Base-by-base conservation (phyloP, 2,113 vertebrate genomes). In the Gobiocypris rarus region DNA sequence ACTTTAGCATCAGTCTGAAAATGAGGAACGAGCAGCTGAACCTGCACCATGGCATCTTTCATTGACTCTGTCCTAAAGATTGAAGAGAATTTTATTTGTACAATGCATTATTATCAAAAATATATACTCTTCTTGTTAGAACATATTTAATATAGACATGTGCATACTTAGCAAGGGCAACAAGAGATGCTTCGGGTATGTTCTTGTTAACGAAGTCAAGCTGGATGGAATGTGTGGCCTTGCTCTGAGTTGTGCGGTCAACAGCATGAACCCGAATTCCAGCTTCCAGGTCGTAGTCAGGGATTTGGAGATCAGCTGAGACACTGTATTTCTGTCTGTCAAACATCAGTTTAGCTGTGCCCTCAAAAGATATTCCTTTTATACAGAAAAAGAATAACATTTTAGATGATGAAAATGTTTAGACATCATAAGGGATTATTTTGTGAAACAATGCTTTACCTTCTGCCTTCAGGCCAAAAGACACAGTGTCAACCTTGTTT, bases 191-290 rank as follows among this genome's bases (percentile, higher is more conserved):
- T 90, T 97, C 94, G 58, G 95, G 90, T 87, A 95, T 89, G 54
- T 97, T 95, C 89, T 95, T 95, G 88, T 96, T 97, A 71, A 95
- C 89, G 7, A 98, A n/a, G 54, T 98, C 94, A 75, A 98, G 86
- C 85, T 92, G 92, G 88, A 97, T 91, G 52, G 89, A 89, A 87
- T 96, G 95, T 73, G 93, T 92, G 74, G 89, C 94, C 88, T 91
- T 94, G 79, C 88, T 91, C 82, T 89, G 80, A 58, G 89, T 50
- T 78, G 87, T 67, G 7, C 93, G 96, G 84, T 96, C 93, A 80
- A 78, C 92, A 70, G 96, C 75, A 88, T 94, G 95, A 65, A 98
- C 88, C 78, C 93, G 93, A 83, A 96, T 83, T 45, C 96, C 96
- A 63, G 96, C 92, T 73, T 97, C 94, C 83, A 98, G 26, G 14